Evolutionary conservation across 1,140 invertebrate genomes (phyloP), one percentile per base, ranked within the genome.

Genomic region (Frieseomelitta varia): DNA sequence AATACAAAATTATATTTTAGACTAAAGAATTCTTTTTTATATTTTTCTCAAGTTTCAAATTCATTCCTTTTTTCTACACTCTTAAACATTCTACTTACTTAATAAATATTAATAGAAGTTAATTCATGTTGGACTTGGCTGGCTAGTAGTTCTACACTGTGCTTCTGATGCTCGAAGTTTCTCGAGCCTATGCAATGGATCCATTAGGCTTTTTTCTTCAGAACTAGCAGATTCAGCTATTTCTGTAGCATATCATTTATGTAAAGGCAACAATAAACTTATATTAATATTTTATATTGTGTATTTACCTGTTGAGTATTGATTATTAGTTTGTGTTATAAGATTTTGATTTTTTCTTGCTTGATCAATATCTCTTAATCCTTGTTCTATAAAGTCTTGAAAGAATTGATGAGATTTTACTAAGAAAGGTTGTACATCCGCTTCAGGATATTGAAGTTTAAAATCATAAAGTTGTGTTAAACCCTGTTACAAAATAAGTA

Each of bases 381-480:
- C 98, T 81, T 97, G 96, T 91, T 98, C 97, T 89, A 99, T 98
- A 92, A 98, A 99, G 89, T 98, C 97, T 94, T 98, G 97, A 95
- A 99, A 99, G 93, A 97, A 98, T 91, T 97, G 97, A 71, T 98
- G 98, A 1, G 98, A 97, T 89, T 97, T 98, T 87, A 97, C 96
- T 90, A 99, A 95, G 93, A 98, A 99, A 55, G 97, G 97, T 93
- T 98, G 97, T 1, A 95, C 91, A 92, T 99, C 98, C 30, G 98
- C 97, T 87, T 99, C 97, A 0, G 98, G 98, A 95, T 99, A 96
- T 92, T 98, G 97, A 91, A 97, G 96, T 95, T 98, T 97, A 91
- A 99, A 98, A 86, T 99, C 98, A 91, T 98, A 99, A 12, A 99
- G 94, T 90, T 98, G 97, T 81, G 96, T 96, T 56, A 99, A 94